phyloP scores from a whole-genome alignment of 2,797 vertebrate genomes.

The Danionella dracula region DNA sequence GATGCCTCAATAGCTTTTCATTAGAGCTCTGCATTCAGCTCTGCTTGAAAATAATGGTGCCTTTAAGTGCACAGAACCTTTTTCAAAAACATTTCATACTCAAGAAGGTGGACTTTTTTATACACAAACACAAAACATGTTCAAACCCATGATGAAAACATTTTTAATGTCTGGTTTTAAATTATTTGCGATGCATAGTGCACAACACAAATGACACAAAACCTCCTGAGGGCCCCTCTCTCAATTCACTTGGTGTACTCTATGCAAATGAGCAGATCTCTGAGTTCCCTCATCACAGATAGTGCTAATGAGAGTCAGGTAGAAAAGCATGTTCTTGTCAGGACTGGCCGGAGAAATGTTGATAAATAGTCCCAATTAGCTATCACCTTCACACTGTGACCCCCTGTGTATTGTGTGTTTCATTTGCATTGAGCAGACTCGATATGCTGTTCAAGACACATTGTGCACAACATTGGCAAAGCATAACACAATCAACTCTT shows the following conservation, averaged over 20 bases:
- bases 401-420: conserved; percentile 48
- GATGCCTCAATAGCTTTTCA: conserved; percentile 50
- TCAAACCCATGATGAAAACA: background rate
- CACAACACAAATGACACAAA: background rate
- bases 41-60: conserved; percentile 27
- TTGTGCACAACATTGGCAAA: background rate
- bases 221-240: background rate
- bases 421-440: conserved; percentile 49
- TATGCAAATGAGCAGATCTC: conserved; percentile 58
- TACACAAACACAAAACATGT: background rate
- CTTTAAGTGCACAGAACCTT: background rate
- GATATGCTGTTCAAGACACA: background rate
- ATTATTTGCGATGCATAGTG: background rate
- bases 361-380: conserved; percentile 73
- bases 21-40: conserved; percentile 41
- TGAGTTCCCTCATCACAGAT: conserved; percentile 58
- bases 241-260: conserved; percentile 34
- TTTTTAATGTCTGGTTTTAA: background rate
- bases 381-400: conserved; percentile 65
- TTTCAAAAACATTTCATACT: conserved; percentile 2
- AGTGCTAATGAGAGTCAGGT: conserved; percentile 67
- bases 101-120: background rate
- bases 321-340: conserved; percentile 67
- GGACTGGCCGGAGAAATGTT: conserved; percentile 55
- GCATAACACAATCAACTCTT: background rate